Evolutionary conservation across 1,140 invertebrate species (phyloP).

Genomic region (Hyposmocoma kahamanoa): DNA sequence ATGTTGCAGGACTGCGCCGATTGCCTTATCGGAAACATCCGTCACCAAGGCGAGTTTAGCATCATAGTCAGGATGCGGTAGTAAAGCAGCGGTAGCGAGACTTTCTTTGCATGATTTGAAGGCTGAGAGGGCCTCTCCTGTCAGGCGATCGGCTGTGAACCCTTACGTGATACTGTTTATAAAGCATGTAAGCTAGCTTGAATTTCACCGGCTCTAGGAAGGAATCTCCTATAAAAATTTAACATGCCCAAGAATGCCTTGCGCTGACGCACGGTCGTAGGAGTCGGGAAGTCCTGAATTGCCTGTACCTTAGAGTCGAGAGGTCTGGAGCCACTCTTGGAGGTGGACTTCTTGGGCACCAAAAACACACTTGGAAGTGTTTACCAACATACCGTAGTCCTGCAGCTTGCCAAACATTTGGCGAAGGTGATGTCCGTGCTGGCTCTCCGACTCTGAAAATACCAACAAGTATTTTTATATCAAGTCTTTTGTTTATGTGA

Average conservation of each 20-base stretch:
- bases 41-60: background rate
- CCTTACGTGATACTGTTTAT: background rate
- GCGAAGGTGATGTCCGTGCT: background rate
- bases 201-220: background rate
- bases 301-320: no score
- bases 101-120: background rate
- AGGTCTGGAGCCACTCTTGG: background rate
- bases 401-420: background rate
- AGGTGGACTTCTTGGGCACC: background rate
- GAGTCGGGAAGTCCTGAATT: background rate
- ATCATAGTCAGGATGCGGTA: background rate
- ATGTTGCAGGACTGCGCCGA: background rate
- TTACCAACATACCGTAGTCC: background rate
- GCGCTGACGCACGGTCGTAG: background rate
- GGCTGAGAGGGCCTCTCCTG: background rate
- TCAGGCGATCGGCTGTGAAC: background rate
- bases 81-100: background rate
- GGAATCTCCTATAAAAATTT: background rate
- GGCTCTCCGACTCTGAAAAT: background rate
- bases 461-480: background rate
- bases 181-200: background rate
- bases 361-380: background rate
- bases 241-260: background rate
- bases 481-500: no score
- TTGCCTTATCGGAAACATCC: background rate